Evolutionary conservation across 2,113 vertebrate species (phyloP).

Genomic region (Copsychus sechellarum): DNA sequence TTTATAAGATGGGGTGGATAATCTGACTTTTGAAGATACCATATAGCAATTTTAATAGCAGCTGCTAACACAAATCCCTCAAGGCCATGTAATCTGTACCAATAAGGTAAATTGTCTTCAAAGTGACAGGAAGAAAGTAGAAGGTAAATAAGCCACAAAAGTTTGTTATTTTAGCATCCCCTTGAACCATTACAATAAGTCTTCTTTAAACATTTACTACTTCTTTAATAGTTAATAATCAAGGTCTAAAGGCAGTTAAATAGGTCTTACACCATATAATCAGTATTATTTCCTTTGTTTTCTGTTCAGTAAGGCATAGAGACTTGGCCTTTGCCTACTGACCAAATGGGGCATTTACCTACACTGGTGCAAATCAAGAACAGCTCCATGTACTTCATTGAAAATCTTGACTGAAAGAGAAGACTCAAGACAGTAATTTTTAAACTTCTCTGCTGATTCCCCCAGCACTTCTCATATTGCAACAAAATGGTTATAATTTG

Average conservation of each 20-base stretch:
- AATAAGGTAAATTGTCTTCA: not conserved
- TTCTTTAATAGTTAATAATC: not conserved
- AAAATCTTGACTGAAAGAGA: not conserved
- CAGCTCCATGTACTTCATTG: not conserved
- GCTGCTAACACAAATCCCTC: not conserved
- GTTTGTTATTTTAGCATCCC: not conserved
- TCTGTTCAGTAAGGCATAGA: not conserved
- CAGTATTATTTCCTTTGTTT: not conserved
- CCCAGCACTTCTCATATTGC: not conserved
- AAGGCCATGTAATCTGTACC: not conserved
- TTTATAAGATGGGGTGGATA: not conserved
- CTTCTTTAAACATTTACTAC: not conserved
- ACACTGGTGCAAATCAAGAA: not conserved
- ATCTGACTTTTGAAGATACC: not conserved
- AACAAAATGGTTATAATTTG: constrained; percentile 14
- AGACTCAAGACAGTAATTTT: not conserved
- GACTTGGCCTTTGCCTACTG: not conserved
- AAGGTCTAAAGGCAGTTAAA: not conserved
- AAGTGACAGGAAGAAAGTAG: not conserved
- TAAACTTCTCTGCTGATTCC: not conserved
- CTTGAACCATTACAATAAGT: not conserved
- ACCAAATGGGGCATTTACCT: not conserved
- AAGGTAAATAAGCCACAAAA: not conserved
- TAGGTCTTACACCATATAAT: not conserved
- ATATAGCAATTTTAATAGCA: not conserved